A percentile compares a stretch with the other conserved stretches of the same genome.
These are phyloP conservation scores for Platycheirus rosarum DNA, from an alignment of 2,888 invertebrate genomes.

Conservation along the genomic window DNA sequence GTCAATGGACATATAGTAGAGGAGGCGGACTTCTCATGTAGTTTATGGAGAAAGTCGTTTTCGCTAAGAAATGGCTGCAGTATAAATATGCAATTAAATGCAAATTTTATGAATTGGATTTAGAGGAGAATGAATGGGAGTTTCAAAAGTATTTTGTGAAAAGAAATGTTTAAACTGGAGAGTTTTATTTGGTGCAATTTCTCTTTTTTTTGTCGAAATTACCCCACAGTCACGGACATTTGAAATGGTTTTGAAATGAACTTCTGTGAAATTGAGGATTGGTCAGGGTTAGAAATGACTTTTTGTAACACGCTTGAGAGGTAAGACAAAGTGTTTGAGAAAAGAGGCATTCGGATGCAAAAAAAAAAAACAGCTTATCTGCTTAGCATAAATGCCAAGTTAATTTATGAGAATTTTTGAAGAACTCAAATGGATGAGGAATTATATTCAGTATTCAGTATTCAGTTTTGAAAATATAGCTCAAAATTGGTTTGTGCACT, in stretches of 20 bases:
- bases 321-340: background rate
- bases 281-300: background rate
- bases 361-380: too few relatives aligned
- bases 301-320: background rate
- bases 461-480: too few relatives aligned
- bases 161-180: background rate
- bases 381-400: too few relatives aligned
- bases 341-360: background rate
- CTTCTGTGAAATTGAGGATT: background rate
- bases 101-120: constrained; percentile 38
- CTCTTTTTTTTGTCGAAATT: constrained; percentile 3
- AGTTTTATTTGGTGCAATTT: background rate
- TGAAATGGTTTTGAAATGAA: constrained; percentile 7
- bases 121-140: background rate
- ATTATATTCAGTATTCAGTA: too few relatives aligned
- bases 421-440: too few relatives aligned
- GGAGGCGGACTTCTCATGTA: background rate
- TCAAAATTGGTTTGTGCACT: too few relatives aligned
- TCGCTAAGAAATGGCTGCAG: constrained; percentile 10
- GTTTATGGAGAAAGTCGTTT: constrained; percentile 27
- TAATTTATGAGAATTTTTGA: too few relatives aligned
- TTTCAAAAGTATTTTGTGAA: background rate
- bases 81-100: constrained; percentile 58
- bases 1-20: constrained; percentile 7
- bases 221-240: background rate